A percentile compares a stretch with the other conserved stretches of the same genome.
These are phyloP conservation scores for Junonia oenone DNA, from an alignment of 2,888 invertebrate species.

Conservation along the genomic window DNA sequence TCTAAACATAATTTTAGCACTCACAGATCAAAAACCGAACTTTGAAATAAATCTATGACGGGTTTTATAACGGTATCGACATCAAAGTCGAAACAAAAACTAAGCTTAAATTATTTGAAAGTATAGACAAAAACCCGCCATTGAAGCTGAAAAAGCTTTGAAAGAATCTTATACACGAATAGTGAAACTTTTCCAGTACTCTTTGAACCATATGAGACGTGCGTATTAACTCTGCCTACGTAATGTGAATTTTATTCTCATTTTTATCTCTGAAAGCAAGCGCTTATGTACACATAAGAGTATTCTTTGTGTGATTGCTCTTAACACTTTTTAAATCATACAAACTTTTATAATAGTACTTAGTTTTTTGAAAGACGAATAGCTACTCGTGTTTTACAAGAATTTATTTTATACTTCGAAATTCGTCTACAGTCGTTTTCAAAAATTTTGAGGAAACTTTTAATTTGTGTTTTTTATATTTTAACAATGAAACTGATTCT, in stretches of 20 bases:
- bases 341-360: background rate
- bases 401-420: too few relatives aligned
- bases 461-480: too few relatives aligned
- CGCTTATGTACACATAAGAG: background rate
- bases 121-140: background rate
- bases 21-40: background rate
- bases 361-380: too few relatives aligned
- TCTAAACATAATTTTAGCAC: background rate
- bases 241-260: background rate
- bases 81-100: conserved; percentile 4
- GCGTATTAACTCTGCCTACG: background rate
- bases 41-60: background rate
- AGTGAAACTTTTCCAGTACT: background rate
- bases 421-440: too few relatives aligned
- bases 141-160: conserved; percentile 6
- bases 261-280: background rate
- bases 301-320: background rate
- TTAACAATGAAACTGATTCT: too few relatives aligned
- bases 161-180: conserved; percentile 6
- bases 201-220: background rate
- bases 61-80: conserved; percentile 5
- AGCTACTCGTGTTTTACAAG: too few relatives aligned
- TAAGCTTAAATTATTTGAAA: conserved; percentile 2
- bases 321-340: background rate
- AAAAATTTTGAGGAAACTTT: too few relatives aligned